phyloP scores from a whole-genome alignment of 2,113 vertebrate species.

The Aphyosemion australe region DNA sequence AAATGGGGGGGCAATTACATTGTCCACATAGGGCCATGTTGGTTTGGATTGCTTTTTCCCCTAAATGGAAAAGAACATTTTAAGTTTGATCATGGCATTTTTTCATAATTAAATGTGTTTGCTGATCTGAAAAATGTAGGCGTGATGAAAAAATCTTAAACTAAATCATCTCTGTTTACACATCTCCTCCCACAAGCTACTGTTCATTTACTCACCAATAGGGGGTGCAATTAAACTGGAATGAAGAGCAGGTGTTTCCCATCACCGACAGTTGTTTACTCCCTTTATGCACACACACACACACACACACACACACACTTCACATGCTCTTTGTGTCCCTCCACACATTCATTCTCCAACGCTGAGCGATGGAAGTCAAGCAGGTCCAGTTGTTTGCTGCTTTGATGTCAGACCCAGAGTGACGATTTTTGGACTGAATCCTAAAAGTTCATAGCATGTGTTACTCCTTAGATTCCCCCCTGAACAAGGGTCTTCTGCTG shows the following conservation, averaged over 20 bases:
- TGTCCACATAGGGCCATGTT: too few relatives aligned
- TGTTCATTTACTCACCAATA: neutral
- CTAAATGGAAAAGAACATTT: too few relatives aligned
- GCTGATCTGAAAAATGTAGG: too few relatives aligned
- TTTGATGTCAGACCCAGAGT: constrained; percentile 52
- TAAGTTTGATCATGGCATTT: too few relatives aligned
- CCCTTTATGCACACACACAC: neutral
- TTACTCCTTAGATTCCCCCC: constrained; percentile 18
- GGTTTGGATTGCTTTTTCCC: too few relatives aligned
- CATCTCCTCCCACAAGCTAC: neutral
- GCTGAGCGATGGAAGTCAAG: constrained; percentile 42
- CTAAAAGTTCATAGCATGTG: neutral
- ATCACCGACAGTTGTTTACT: constrained; percentile 15
- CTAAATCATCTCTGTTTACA: neutral
- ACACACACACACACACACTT: neutral
- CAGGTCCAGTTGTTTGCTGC: constrained; percentile 37
- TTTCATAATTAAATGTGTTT: too few relatives aligned
- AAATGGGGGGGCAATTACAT: too few relatives aligned
- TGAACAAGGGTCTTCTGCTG: constrained; percentile 15
- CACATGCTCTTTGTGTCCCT: neutral
- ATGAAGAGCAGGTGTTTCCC: constrained; percentile 14
- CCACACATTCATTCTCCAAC: constrained; percentile 24
- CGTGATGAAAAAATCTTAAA: too few relatives aligned
- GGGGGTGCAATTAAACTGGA: neutral
- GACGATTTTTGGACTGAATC: constrained; percentile 27